Evolutionary conservation across 2,797 vertebrate genomes (phyloP).

Genomic region (Alfaro cultratus): DNA sequence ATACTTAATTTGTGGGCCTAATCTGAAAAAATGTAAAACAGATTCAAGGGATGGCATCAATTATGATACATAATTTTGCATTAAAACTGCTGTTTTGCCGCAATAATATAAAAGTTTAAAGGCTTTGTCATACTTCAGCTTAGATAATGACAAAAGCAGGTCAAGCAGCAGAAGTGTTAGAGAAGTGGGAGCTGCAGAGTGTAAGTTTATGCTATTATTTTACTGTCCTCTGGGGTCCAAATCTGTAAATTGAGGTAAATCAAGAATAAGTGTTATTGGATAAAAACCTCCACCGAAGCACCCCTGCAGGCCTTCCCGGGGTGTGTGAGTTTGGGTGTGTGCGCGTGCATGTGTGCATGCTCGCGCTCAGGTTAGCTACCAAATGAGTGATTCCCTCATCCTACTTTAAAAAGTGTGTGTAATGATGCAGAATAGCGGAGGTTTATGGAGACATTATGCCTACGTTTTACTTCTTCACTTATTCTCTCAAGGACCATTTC

Average conservation of each 20-base stretch:
- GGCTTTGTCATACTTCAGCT: conserved; percentile 19
- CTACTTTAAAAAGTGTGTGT: conserved; percentile 67
- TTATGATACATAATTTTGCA: background rate
- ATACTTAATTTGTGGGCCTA: background rate
- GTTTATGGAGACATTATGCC: conserved; percentile 76
- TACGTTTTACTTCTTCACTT: conserved; percentile 51
- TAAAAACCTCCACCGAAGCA: conserved; percentile 56
- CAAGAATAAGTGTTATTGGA: conserved; percentile 68
- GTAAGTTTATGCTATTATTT: conserved; percentile 55
- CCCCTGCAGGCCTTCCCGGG: conserved; percentile 31
- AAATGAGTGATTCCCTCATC: conserved; percentile 72
- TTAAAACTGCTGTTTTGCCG: conserved; percentile 1
- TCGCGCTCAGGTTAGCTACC: conserved; percentile 58
- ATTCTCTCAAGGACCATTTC: conserved; percentile 44
- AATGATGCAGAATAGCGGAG: conserved; percentile 75
- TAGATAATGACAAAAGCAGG: conserved; percentile 25
- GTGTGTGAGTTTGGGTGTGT: conserved; percentile 8
- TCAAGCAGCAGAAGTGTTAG: conserved; percentile 16
- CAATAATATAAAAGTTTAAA: background rate
- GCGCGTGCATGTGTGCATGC: conserved; percentile 8
- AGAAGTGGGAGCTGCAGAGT: conserved; percentile 23
- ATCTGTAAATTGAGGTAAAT: conserved; percentile 62
- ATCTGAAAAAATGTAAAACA: background rate
- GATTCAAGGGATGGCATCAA: background rate
- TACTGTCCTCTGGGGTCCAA: conserved; percentile 55